A percentile compares a stretch with the other conserved stretches of the same genome.
Evolutionary conservation across 1,140 invertebrate genomes (phyloP).

Genomic region (Drosophila bocqueti): DNA sequence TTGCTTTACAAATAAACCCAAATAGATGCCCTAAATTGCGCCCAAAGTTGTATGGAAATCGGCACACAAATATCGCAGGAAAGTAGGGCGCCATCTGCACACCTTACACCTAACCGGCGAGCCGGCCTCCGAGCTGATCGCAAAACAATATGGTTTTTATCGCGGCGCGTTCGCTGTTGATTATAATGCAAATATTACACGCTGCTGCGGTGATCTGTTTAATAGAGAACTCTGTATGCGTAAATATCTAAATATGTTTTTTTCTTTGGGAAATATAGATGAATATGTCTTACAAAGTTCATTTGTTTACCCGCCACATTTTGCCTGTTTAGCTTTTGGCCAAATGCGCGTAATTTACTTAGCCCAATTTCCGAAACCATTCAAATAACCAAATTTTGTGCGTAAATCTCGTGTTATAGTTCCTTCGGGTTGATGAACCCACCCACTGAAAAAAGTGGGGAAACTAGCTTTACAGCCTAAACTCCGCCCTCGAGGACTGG

Average conservation of each 20-base stretch:
- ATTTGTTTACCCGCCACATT: slow-evolving; percentile 60
- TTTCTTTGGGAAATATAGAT: slow-evolving; percentile 17
- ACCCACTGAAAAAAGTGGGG: background rate
- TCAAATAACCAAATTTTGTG: slow-evolving; percentile 42
- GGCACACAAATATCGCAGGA: slow-evolving; percentile 38
- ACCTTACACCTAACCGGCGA: slow-evolving; percentile 46
- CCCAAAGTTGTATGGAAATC: slow-evolving; percentile 51
- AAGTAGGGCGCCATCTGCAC: slow-evolving; percentile 77
- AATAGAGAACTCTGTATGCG: slow-evolving; percentile 28
- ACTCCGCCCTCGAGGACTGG: slow-evolving; percentile 12
- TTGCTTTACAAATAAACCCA: slow-evolving; percentile 79
- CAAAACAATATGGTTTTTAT: slow-evolving; percentile 80
- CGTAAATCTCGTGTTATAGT: slow-evolving; percentile 56
- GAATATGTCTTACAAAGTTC: slow-evolving; percentile 56
- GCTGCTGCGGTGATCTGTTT: slow-evolving; percentile 52
- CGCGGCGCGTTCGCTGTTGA: slow-evolving; percentile 52
- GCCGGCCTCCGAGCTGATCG: slow-evolving; percentile 19
- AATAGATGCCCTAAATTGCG: slow-evolving; percentile 73
- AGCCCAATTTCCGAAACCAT: slow-evolving; percentile 59
- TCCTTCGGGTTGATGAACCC: slow-evolving; percentile 60
- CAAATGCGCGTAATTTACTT: slow-evolving; percentile 76
- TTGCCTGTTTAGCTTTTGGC: slow-evolving; percentile 59
- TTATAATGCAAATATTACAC: slow-evolving; percentile 82
- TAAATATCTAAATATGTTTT: slow-evolving; percentile 17
- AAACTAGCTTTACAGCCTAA: slow-evolving; percentile 4